Base-by-base conservation (phyloP, 2,113 vertebrate genomes). In the Gambusia holbrooki region DNA sequence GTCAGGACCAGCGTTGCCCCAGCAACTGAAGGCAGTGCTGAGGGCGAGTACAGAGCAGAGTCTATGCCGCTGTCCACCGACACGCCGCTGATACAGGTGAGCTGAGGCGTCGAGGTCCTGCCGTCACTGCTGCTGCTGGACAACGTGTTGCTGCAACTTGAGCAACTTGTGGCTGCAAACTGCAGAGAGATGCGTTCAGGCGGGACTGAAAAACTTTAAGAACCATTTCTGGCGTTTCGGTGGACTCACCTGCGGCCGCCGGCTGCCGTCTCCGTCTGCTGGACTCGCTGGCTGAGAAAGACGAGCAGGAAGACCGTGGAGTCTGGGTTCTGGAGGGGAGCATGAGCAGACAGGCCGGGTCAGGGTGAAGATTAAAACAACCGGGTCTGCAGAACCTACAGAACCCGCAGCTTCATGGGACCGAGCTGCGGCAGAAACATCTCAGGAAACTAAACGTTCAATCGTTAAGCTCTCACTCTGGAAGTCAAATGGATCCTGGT, bases 1-100 rank as follows among this genome's bases (percentile, higher is more conserved):
- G 28, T 45, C 27, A 76, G 73, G 22, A 68, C 65, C 33, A 76
- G 65, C 5, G 73, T 76, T 3, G 73, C 73, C 13, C 33, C 27
- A 15, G 73, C 65, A n/a, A 28, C 54, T 11, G 11, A 5, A 32
- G 35, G 35, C 15, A 30, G 65, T 28, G 54, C 73, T 1, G 51
- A 25, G 2, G 51, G 10, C 6, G 22, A 2, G 51, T 58, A 58
- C 6, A 22, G 51, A 8, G 51, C 1, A 33, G 73, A 74, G 73
- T 74, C 73, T 37, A 66, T 66, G 54, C 73, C 63, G 12, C 63
- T 74, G 73, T 74, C 73, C 25, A 74, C 54, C 5, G 73, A 74
- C 35, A 65, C 63, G 32, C 51, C n/a, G 17, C 29, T 60, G 27
- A 51, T 35, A 17, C 27, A 14, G 27, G 25, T 14, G 32, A 65